Evolutionary conservation across 1,140 invertebrate species (phyloP).

Genomic region (Muscidifurax raptorellus): DNA sequence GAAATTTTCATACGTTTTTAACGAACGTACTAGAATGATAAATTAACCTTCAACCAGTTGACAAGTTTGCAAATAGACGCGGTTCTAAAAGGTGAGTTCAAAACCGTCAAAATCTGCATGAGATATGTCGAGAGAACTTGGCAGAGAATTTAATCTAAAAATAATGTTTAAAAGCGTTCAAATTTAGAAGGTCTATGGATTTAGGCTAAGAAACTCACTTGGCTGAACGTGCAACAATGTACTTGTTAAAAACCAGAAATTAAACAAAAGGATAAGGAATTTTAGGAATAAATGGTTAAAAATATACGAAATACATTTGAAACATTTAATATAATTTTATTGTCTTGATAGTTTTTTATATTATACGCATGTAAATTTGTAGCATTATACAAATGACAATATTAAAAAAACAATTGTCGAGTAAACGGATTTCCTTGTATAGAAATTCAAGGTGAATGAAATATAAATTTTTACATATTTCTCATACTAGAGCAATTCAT

Average conservation of each 20-base stretch:
- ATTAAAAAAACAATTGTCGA: constrained; percentile 51
- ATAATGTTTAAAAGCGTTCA: not conserved
- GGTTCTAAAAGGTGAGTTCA: too few species aligned
- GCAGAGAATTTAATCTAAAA: not conserved
- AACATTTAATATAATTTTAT: constrained; percentile 72
- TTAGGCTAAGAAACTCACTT: too few species aligned
- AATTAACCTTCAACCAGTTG: too few species aligned
- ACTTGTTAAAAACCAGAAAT: too few species aligned
- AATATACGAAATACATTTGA: constrained; percentile 34
- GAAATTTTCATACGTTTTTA: too few species aligned
- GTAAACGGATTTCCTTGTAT: constrained; percentile 27
- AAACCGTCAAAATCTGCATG: too few species aligned
- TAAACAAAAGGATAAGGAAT: too few species aligned
- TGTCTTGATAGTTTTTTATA: constrained; percentile 65
- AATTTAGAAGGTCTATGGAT: too few species aligned
- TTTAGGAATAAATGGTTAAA: not conserved
- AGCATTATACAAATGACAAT: constrained; percentile 56
- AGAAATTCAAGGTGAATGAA: constrained; percentile 47
- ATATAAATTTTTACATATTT: constrained; percentile 51
- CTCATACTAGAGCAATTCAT: constrained; percentile 53
- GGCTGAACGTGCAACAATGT: too few species aligned
- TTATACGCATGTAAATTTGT: constrained; percentile 57
- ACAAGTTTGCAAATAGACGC: not conserved
- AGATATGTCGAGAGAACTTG: not conserved
- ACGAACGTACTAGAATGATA: too few species aligned